phyloP scores from a whole-genome alignment of 2,113 vertebrate genomes.

The Ginglymostoma cirratum region DNA sequence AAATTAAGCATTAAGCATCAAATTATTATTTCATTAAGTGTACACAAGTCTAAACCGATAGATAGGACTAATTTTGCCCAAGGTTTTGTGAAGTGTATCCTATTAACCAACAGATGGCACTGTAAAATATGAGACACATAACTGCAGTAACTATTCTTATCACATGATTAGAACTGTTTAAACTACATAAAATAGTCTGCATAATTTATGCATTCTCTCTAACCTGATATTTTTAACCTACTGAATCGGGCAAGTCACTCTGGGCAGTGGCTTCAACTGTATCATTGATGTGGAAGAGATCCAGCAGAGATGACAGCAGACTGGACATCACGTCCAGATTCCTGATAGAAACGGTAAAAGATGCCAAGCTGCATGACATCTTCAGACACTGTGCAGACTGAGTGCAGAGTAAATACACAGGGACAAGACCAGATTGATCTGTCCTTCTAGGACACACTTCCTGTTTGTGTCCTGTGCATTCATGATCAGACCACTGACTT shows the following conservation, averaged over 20 bases:
- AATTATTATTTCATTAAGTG: background rate
- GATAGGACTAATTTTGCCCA: background rate
- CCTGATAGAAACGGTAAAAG: no score
- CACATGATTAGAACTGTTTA: background rate
- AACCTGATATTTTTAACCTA: background rate
- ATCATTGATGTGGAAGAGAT: no score
- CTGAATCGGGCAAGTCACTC: background rate
- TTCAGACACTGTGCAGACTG: no score
- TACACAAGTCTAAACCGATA: background rate
- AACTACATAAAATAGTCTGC: background rate
- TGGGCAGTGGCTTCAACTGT: no score
- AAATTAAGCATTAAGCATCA: background rate
- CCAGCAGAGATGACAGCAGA: no score
- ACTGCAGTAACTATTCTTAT: background rate
- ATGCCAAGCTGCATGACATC: no score
- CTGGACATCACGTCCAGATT: no score
- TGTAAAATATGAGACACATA: background rate
- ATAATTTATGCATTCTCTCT: background rate
- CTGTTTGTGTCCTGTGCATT: no score
- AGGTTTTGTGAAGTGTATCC: background rate
- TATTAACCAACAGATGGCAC: constrained; percentile 2
- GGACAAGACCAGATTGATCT: no score
- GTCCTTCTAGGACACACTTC: no score
- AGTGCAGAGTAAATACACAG: no score
- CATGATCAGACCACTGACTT: no score